Evolutionary conservation across 2,888 invertebrate species (phyloP).

Genomic region (Achlya flavicornis): DNA sequence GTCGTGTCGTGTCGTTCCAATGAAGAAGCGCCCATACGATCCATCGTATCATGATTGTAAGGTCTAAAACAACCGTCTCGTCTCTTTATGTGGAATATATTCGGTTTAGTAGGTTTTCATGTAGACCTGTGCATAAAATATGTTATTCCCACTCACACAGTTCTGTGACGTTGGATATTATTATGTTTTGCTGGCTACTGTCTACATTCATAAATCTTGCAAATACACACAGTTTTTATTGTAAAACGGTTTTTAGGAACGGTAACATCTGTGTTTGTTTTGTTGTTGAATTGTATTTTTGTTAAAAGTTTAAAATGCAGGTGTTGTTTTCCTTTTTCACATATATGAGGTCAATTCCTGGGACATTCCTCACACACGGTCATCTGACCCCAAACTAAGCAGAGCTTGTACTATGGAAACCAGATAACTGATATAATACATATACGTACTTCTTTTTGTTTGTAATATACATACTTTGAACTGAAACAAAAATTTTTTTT

Average conservation of each 20-base stretch:
- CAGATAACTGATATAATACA: too few species aligned
- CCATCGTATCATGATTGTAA: conserved; percentile 25
- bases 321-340: too few species aligned
- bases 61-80: conserved; percentile 34
- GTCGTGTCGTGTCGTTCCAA: too few species aligned
- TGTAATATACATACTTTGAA: too few species aligned
- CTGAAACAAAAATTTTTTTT: too few species aligned
- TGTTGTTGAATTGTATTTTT: not conserved
- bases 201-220: not conserved
- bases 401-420: too few species aligned
- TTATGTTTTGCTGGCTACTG: conserved; percentile 45
- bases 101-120: conserved; percentile 70
- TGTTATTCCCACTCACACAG: conserved; percentile 45
- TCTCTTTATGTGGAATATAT: conserved; percentile 68
- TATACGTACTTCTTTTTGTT: too few species aligned
- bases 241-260: not conserved
- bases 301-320: too few species aligned
- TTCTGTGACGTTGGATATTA: conserved; percentile 45
- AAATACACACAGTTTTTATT: conserved; percentile 5
- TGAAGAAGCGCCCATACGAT: too few species aligned
- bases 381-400: too few species aligned
- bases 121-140: conserved; percentile 74
- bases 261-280: not conserved
- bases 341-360: too few species aligned
- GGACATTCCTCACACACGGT: too few species aligned